Base-by-base conservation (phyloP, 1,140 invertebrate genomes). In the Carposina sasakii region DNA sequence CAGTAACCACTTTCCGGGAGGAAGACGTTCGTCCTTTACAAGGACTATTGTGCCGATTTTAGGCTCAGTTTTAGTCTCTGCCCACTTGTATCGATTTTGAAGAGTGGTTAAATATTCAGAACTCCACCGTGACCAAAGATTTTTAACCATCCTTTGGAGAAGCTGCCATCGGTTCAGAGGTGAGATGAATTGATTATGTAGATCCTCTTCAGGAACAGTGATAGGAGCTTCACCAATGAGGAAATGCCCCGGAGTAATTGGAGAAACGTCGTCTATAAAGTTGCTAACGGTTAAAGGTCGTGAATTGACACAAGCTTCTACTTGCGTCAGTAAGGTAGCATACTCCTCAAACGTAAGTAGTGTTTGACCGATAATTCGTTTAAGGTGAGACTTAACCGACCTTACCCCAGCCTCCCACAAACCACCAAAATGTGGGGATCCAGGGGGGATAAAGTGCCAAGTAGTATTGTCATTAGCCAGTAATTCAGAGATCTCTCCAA, bases 361-460 rank as follows among this genome's bases (percentile, higher is more conserved):
- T n/a, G n/a, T n/a, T n/a, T n/a, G n/a, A n/a, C n/a, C n/a, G n/a
- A n/a, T n/a, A n/a, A n/a, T n/a, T n/a, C n/a, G n/a, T n/a, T n/a
- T n/a, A n/a, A n/a, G n/a, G n/a, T n/a, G n/a, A n/a, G n/a, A n/a
- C n/a, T n/a, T n/a, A n/a, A n/a, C n/a, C n/a, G n/a, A 52, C 13
- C 43, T 50, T 0, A 65, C 56, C 1, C 37, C 59, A 8, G 55
- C 47, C 28, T 62, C 59, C 50, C 50, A 65, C 15, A 65, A 22
- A n/a, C 82, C 81, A 23, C 81, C 79, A 15, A 68, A 63, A 51
- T 83, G 67, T 0, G 77, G 70, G 21, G 62, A 61, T 13, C 16
- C 8, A 2, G 76, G 69, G 15, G 78, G 72, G 33, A 65, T 79
- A 47, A 85, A 85, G 48, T 77, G 54, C 81, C 78, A 87, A 12